A percentile compares a stretch with the other conserved stretches of the same genome.
phyloP scores from a whole-genome alignment of 2,797 vertebrate genomes.

The Ctenopoma kingsleyae region DNA sequence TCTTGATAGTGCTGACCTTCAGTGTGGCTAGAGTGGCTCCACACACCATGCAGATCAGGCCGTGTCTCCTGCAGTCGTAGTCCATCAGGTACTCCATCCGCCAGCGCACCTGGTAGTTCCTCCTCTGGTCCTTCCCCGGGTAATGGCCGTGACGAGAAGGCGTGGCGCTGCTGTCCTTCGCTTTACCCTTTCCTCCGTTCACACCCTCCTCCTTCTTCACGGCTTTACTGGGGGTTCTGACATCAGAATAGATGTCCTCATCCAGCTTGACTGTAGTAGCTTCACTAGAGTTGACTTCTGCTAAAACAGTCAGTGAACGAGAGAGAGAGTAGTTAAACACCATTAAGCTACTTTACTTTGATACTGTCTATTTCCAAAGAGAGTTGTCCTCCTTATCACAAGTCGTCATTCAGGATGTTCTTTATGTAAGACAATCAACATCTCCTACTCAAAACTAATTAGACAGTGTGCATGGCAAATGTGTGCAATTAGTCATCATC shows the following conservation, averaged over 20 bases:
- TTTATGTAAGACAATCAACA: too few relatives aligned
- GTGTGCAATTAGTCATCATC: too few relatives aligned
- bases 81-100: conserved; percentile 92
- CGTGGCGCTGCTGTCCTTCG: neutral
- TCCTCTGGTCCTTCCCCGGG: conserved; percentile 88
- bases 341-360: neutral
- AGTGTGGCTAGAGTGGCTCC: conserved; percentile 87
- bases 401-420: neutral
- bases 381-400: neutral
- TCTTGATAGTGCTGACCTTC: conserved; percentile 90
- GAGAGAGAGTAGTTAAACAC: neutral
- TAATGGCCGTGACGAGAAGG: conserved; percentile 79
- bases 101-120: conserved; percentile 92
- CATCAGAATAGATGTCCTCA: conserved; percentile 32
- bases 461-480: neutral
- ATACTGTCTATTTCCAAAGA: neutral
- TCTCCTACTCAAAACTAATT: neutral
- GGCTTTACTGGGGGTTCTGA: conserved; percentile 37
- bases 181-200: conserved; percentile 29
- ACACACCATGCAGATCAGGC: conserved; percentile 90
- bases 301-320: conserved; percentile 3
- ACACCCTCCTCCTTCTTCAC: conserved; percentile 42
- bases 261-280: conserved; percentile 25
- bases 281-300: conserved; percentile 57
- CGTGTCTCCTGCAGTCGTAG: conserved; percentile 90